Conservation (phyloP, 2,113 vertebrate species). For the Seriola quinqueradiata region DNA sequence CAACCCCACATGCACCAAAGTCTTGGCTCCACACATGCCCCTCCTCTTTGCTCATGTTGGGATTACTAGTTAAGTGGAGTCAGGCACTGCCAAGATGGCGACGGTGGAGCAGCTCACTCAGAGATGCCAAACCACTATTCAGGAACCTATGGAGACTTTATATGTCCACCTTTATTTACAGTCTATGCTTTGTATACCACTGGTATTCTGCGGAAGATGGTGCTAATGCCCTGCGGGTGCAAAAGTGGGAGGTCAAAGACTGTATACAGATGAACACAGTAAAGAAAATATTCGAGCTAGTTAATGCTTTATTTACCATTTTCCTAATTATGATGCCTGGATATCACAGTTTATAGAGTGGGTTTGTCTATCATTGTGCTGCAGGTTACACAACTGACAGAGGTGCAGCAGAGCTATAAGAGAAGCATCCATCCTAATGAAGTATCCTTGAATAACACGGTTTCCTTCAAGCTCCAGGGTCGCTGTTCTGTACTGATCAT, state of each 20-base stretch:
- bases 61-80: too few species aligned
- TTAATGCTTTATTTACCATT: background rate
- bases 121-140: too few species aligned
- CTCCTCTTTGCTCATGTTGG: too few species aligned
- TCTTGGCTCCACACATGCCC: too few species aligned
- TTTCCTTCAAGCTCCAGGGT: background rate
- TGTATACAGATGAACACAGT: background rate
- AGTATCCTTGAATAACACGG: background rate
- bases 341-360: background rate
- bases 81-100: too few species aligned
- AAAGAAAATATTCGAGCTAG: too few species aligned
- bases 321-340: background rate
- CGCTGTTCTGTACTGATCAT: background rate
- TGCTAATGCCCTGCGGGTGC: background rate
- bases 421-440: constrained; percentile 3
- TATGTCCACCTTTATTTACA: too few species aligned
- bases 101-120: too few species aligned
- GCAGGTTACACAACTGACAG: background rate
- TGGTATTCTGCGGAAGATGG: background rate
- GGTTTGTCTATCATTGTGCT: background rate
- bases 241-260: background rate
- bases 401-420: background rate
- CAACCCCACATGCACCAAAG: too few species aligned
- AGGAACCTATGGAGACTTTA: too few species aligned
- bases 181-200: background rate